Conservation (phyloP, 2,888 invertebrate species). For the Biston betularia region DNA sequence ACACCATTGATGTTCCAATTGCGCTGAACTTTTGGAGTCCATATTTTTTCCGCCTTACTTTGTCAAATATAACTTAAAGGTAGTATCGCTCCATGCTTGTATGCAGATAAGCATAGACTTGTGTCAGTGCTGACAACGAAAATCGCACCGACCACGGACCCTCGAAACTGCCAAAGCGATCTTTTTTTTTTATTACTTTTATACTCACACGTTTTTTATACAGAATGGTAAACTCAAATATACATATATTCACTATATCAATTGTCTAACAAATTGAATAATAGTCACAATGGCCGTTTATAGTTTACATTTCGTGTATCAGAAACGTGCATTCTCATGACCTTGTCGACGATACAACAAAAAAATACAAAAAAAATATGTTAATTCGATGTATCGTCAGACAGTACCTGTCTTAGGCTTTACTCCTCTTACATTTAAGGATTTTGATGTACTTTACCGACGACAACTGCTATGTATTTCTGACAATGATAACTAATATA, state of each 20-base stretch:
- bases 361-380: conserved; percentile 17
- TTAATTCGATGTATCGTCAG: conserved; percentile 8
- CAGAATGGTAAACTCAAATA: conserved; percentile 1
- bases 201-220: conserved; percentile 1
- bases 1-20: too few relatives aligned
- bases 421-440: conserved; percentile 17
- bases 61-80: neutral
- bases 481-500: conserved; percentile 1
- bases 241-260: neutral
- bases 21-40: too few relatives aligned
- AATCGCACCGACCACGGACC: neutral
- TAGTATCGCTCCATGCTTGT: neutral
- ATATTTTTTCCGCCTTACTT: neutral
- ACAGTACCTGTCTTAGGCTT: conserved; percentile 7
- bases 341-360: conserved; percentile 13
- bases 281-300: neutral
- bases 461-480: conserved; percentile 4
- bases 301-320: neutral
- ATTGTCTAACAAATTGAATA: neutral
- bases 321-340: neutral
- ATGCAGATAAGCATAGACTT: neutral
- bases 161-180: conserved; percentile 7
- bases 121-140: neutral
- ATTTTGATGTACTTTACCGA: conserved; percentile 7
- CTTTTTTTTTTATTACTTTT: conserved; percentile 13